Conservation (phyloP, 2,888 invertebrate species). For the Diarsia dahlii region DNA sequence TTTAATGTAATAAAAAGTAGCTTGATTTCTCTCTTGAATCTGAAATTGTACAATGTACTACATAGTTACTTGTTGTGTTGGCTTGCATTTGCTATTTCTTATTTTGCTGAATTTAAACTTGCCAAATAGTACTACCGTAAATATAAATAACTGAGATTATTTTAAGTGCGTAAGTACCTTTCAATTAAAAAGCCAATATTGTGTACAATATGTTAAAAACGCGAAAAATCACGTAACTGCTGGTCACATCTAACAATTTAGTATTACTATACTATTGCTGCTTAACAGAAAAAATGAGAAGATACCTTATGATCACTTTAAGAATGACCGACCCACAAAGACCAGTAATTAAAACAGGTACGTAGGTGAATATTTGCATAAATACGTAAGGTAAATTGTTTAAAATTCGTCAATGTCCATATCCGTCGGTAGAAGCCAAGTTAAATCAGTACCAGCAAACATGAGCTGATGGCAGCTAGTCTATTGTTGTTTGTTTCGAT, state of each 20-base stretch:
- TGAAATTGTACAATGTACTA: slow-evolving; percentile 37
- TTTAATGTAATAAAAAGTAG: slow-evolving; percentile 46
- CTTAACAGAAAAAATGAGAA: slow-evolving; percentile 1
- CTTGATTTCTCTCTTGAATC: slow-evolving; percentile 26
- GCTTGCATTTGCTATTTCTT: slow-evolving; percentile 48
- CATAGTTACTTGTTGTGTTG: slow-evolving; percentile 5
- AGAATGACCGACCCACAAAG: slow-evolving; percentile 2
- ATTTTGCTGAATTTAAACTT: slow-evolving; percentile 47
- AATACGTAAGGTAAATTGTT: slow-evolving; percentile 32
- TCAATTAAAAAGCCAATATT: slow-evolving; percentile 29
- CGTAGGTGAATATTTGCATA: slow-evolving; percentile 24
- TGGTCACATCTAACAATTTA: slow-evolving; percentile 45
- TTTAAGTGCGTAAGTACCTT: slow-evolving; percentile 35
- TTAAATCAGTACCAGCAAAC: slow-evolving; percentile 14
- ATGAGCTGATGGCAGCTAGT: slow-evolving; percentile 23
- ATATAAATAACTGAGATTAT: slow-evolving; percentile 53
- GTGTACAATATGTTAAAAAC: slow-evolving; percentile 35
- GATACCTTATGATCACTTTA: slow-evolving; percentile 14
- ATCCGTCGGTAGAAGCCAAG: slow-evolving; percentile 26
- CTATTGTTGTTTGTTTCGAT: slow-evolving; percentile 9
- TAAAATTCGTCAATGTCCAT: slow-evolving; percentile 12
- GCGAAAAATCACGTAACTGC: slow-evolving; percentile 28
- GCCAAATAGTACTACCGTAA: slow-evolving; percentile 51
- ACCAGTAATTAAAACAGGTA: slow-evolving; percentile 9
- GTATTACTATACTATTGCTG: slow-evolving; percentile 16